Evolutionary conservation across 2,888 invertebrate species (phyloP).

Genomic region (Scaeva pyrastri): DNA sequence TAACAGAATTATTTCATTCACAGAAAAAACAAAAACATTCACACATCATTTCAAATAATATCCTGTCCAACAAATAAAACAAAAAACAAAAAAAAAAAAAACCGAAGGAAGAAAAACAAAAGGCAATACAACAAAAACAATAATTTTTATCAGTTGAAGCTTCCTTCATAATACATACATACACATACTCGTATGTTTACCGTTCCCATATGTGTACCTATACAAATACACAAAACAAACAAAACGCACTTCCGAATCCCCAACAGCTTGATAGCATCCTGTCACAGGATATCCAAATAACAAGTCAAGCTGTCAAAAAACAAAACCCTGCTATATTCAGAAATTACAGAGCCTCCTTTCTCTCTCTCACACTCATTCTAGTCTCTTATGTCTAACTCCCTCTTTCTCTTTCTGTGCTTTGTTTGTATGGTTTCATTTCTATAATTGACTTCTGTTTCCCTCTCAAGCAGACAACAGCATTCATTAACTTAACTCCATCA

Average conservation of each 20-base stretch:
- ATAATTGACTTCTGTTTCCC: conserved; percentile 53
- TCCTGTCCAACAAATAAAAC: no score
- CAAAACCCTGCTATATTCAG: conserved; percentile 29
- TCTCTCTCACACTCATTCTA: no score
- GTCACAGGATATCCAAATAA: conserved; percentile 51
- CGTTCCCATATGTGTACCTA: background rate
- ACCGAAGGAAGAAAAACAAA: no score
- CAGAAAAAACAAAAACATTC: no score
- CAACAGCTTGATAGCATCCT: conserved; percentile 48
- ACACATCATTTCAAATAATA: no score
- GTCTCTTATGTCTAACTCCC: no score
- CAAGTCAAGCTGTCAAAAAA: conserved; percentile 53
- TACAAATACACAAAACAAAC: background rate
- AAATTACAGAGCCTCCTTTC: background rate
- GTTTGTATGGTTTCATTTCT: conserved; percentile 38
- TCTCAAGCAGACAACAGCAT: conserved; percentile 6
- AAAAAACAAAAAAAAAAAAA: no score
- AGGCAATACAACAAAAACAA: no score
- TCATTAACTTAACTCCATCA: conserved; percentile 27
- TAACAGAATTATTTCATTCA: no score
- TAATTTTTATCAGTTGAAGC: background rate
- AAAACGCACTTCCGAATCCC: conserved; percentile 36
- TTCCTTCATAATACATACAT: conserved; percentile 1
- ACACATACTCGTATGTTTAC: no score
- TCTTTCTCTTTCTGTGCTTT: background rate